Evolutionary conservation across 2,888 invertebrate species (phyloP).

Genomic region (Dexiosoma caninum): DNA sequence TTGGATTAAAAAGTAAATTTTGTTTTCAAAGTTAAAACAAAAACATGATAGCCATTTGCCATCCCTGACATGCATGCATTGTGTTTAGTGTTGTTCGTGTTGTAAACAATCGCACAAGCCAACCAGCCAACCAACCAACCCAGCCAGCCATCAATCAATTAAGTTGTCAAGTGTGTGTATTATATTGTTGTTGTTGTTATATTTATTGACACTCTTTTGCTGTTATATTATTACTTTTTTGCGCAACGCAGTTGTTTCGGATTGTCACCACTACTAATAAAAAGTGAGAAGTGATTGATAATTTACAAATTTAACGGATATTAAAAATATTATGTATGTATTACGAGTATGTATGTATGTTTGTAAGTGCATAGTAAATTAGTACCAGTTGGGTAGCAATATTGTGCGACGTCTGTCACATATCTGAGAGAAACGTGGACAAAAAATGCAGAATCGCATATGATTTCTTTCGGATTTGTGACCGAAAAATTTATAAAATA

Average conservation of each 20-base stretch:
- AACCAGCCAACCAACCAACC: slow-evolving; percentile 12
- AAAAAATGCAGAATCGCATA: too few species aligned
- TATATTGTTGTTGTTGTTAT: slow-evolving; percentile 22
- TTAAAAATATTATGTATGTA: neutral
- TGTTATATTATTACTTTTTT: neutral
- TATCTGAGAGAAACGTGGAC: too few species aligned
- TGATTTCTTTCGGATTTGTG: too few species aligned
- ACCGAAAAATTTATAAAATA: too few species aligned
- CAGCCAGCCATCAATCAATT: slow-evolving; percentile 55
- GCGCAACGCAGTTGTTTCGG: slow-evolving; percentile 8
- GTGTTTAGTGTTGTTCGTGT: neutral
- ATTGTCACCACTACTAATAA: neutral
- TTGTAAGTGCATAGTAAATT: neutral
- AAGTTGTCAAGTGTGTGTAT: slow-evolving; percentile 53
- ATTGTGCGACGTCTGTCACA: too few species aligned
- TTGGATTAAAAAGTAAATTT: too few species aligned
- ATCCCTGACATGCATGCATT: neutral
- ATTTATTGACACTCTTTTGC: slow-evolving; percentile 50
- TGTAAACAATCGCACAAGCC: slow-evolving; percentile 33
- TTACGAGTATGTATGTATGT: neutral
- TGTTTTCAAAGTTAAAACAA: too few species aligned
- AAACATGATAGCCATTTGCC: too few species aligned
- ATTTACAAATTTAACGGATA: slow-evolving; percentile 35
- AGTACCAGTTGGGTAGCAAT: too few species aligned
- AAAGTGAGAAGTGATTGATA: slow-evolving; percentile 32